Percentiles rank a stretch among this genome's conserved stretches.
These are phyloP conservation scores for Passer domesticus DNA, from an alignment of 2,113 vertebrate genomes.

Conservation along the genomic window DNA sequence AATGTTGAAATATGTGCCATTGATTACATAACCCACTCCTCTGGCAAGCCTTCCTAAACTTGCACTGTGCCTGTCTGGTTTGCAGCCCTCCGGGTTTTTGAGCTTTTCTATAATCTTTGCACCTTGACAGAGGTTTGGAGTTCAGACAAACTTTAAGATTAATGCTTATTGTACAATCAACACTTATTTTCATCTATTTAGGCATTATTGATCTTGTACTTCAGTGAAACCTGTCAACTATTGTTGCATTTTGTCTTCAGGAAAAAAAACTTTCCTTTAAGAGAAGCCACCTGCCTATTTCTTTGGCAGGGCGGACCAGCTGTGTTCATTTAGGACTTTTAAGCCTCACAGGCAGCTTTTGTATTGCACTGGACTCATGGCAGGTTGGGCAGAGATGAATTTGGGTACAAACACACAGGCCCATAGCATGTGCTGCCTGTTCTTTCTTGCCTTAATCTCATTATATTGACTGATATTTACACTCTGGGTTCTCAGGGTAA, in stretches of 20 bases:
- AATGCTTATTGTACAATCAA: not conserved
- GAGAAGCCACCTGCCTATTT: not conserved
- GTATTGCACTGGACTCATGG: not conserved
- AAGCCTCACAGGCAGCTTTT: not conserved
- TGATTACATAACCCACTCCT: not conserved
- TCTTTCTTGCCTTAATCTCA: constrained; percentile 2
- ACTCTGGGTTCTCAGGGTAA: not conserved
- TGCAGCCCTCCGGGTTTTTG: not conserved
- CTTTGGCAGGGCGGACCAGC: not conserved
- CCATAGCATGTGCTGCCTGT: not conserved
- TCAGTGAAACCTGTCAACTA: not conserved
- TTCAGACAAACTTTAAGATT: not conserved
- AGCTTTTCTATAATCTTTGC: not conserved
- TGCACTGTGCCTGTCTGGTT: not conserved
- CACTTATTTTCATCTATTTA: not conserved
- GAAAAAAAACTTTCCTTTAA: not conserved
- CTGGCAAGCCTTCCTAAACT: not conserved
- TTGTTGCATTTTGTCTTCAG: not conserved
- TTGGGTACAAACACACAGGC: not conserved
- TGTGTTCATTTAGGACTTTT: not conserved
- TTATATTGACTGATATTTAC: constrained; percentile 14
- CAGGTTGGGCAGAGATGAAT: not conserved
- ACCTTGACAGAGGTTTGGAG: not conserved
- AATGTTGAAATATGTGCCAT: not conserved
- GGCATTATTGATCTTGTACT: not conserved